Base-by-base conservation (phyloP, 2,797 vertebrate genomes). In the Psittacula derbiana region DNA sequence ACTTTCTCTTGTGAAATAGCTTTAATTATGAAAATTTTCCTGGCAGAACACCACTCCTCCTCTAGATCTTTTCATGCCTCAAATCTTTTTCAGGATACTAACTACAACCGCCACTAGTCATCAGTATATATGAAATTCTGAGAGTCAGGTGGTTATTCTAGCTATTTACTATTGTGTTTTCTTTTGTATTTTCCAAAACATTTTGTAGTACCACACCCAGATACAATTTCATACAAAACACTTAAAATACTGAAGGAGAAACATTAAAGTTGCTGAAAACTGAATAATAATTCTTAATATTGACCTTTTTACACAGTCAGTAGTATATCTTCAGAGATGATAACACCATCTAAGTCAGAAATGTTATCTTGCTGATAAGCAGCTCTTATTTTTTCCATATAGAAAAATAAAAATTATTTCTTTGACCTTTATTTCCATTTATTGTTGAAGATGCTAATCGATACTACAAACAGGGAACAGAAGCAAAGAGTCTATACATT, bases 1-100 rank as follows among this genome's bases (percentile, higher is more conserved):
- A 82, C 61, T 80, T 82, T 55, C 31, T 89, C 53, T 86, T 96
- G 64, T 91, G 72, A 92, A 96, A 96, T 30, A 83, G 49, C 36
- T 80, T 85, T 67, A 87, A 91, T 93, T 74, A 82, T 73, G 78
- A 75, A 53, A 75, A 52, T 73, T 90, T 89, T 92, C 80, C 64
- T 91, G 93, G 80, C 74, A 95, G 50, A 80, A 91, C 49, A 90
- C 67, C 60, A 84, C 6, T 82, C 55, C 57, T 78, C 21, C 20
- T 72, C 50, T 69, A 76, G 25, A 90, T 73, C 40, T 73, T 87
- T 86, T 90, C 40, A 50, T 38, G 16, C 49, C 78, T 76, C 44
- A 81, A 90, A 43, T 47, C 46, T 84, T 86, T 58, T 16, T 58
- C 15, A 69, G 64, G 47, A 69, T 38, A 74, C 24, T 36, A 86